A percentile compares a stretch with the other conserved stretches of the same genome.
These are phyloP conservation scores for Sipha flava DNA, from an alignment of 1,140 invertebrate species.

Conservation along the genomic window DNA sequence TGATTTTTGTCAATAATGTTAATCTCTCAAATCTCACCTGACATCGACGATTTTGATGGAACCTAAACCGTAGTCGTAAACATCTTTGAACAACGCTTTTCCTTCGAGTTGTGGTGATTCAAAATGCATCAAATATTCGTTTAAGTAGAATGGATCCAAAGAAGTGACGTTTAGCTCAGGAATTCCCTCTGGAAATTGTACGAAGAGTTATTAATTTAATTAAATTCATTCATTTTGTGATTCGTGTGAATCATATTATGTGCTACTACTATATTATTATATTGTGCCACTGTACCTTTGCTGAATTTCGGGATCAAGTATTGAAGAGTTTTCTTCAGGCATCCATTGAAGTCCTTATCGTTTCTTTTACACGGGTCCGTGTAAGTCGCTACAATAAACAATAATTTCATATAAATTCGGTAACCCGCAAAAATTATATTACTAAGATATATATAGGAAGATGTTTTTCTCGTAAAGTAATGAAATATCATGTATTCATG, in stretches of 20 bases:
- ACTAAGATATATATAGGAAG: no score
- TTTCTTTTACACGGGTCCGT: constrained; percentile 37
- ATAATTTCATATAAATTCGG: not conserved
- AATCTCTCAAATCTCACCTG: constrained; percentile 33
- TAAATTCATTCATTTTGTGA: no score
- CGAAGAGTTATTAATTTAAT: no score
- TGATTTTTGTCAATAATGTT: no score
- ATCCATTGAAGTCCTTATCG: constrained; percentile 35
- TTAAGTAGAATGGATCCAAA: constrained; percentile 38
- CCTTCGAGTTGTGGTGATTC: constrained; percentile 36
- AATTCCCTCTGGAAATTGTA: constrained; percentile 29
- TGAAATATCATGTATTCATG: no score
- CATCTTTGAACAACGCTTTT: constrained; percentile 36
- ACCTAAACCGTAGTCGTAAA: constrained; percentile 35
- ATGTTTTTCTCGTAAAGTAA: no score
- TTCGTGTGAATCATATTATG: no score
- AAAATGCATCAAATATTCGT: constrained; percentile 39
- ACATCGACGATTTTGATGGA: constrained; percentile 37
- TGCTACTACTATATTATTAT: no score
- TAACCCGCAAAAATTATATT: no score
- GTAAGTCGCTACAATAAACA: constrained; percentile 36
- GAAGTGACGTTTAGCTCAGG: constrained; percentile 33
- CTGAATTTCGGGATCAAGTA: constrained; percentile 36
- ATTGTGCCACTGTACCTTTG: constrained; percentile 31
- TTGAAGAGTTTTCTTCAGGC: constrained; percentile 36